phyloP scores from a whole-genome alignment of 2,797 vertebrate genomes.

The Pelochelys cantorii region DNA sequence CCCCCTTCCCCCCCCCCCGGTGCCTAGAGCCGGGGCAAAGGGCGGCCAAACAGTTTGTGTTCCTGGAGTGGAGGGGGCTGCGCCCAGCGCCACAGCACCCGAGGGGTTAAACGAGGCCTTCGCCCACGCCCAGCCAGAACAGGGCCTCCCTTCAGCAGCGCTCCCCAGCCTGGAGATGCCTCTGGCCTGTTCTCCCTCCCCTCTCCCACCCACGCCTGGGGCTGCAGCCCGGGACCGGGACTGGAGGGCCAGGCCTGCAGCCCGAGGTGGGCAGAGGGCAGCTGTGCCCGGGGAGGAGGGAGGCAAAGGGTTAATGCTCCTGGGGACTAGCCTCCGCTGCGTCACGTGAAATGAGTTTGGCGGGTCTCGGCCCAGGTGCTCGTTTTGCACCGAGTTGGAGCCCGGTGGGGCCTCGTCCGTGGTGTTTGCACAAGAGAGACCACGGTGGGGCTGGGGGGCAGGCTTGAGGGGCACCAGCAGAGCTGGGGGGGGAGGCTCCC shows the following conservation, averaged over 20 bases:
- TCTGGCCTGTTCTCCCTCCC: not conserved
- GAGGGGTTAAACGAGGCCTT: not conserved
- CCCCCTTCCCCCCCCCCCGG: too few relatives aligned
- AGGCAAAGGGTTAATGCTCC: too few relatives aligned
- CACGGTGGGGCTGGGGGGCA: too few relatives aligned
- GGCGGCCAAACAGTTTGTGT: not conserved
- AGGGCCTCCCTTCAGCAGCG: not conserved
- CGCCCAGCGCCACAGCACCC: not conserved
- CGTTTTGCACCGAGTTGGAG: too few relatives aligned
- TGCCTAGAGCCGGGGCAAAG: not conserved
- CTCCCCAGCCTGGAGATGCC: not conserved
- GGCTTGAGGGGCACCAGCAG: too few relatives aligned
- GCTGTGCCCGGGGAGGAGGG: too few relatives aligned
- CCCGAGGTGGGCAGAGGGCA: too few relatives aligned
- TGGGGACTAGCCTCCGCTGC: not conserved
- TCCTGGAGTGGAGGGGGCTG: not conserved
- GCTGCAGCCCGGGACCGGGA: too few relatives aligned
- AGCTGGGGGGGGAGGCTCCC: not conserved
- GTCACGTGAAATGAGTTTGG: not conserved
- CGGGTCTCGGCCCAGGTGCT: not conserved
- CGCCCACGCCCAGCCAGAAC: not conserved
- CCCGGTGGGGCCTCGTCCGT: too few relatives aligned
- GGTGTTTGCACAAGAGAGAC: too few relatives aligned
- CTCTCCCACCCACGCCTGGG: not conserved
- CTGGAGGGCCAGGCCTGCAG: not conserved